A percentile compares a stretch with the other conserved stretches of the same genome.
These are phyloP conservation scores for Girardinichthys multiradiatus DNA, from an alignment of 2,113 vertebrate genomes.

Conservation along the genomic window DNA sequence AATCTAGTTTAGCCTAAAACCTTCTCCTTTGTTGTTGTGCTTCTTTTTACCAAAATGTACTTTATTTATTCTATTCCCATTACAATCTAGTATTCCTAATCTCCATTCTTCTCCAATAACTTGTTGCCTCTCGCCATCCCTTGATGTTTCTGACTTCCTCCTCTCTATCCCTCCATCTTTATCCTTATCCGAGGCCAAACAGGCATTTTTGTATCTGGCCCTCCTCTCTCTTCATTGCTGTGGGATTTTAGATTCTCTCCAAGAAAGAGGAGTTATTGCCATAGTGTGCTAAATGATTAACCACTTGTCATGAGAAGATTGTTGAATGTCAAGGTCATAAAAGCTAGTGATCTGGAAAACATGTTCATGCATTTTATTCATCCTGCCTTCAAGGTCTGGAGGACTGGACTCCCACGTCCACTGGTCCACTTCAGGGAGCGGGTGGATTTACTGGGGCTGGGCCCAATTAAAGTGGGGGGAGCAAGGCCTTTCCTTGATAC, in stretches of 20 bases:
- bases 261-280: slow-evolving; percentile 64
- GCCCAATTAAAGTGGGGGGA: slow-evolving; percentile 6
- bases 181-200: slow-evolving; percentile 30
- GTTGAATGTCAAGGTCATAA: slow-evolving; percentile 77
- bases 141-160: slow-evolving; percentile 34
- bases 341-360: slow-evolving; percentile 72
- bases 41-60: slow-evolving; percentile 25
- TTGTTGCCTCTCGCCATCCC: slow-evolving; percentile 50
- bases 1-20: slow-evolving; percentile 8
- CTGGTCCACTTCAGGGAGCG: slow-evolving; percentile 39
- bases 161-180: slow-evolving; percentile 42
- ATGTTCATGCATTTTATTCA: slow-evolving; percentile 61
- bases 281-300: slow-evolving; percentile 64
- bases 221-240: slow-evolving; percentile 36
- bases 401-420: slow-evolving; percentile 61
- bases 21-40: slow-evolving; percentile 2
- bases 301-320: slow-evolving; percentile 71
- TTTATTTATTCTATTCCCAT: slow-evolving; percentile 34
- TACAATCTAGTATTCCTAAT: slow-evolving; percentile 17
- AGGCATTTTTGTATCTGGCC: slow-evolving; percentile 51
- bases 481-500: slow-evolving; percentile 3
- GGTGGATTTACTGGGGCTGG: slow-evolving; percentile 50
- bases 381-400: slow-evolving; percentile 65
- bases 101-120: slow-evolving; percentile 29
- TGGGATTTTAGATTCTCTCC: slow-evolving; percentile 66